Conservation (phyloP, 2,888 invertebrate species). For the Rhabditoides inermis region DNA sequence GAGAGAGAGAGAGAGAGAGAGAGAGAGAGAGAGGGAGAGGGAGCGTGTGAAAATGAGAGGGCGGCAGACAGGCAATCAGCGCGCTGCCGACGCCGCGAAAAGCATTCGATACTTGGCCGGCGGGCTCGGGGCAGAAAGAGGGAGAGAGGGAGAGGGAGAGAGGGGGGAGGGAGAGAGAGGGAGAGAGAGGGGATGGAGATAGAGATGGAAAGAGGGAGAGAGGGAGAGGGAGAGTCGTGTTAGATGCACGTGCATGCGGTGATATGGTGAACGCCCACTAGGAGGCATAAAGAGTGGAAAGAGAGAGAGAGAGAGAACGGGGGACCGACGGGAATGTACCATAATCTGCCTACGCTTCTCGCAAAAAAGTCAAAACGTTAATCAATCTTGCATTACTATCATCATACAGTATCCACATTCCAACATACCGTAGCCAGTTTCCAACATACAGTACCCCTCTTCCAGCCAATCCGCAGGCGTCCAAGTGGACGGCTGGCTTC, state of each 20-base stretch:
- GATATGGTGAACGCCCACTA: neutral
- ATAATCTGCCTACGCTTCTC: too few relatives aligned
- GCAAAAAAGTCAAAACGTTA: too few relatives aligned
- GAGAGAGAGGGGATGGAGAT: neutral
- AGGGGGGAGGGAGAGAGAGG: neutral
- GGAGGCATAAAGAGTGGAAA: neutral
- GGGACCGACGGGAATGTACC: too few relatives aligned
- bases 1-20: conserved; percentile 1
- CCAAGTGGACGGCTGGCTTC: conserved; percentile 51
- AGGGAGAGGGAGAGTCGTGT: neutral
- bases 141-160: neutral
- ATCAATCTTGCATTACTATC: too few relatives aligned
- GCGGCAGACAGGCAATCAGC: neutral
- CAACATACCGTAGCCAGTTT: too few relatives aligned
- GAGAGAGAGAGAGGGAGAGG: neutral
- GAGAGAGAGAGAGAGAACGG: neutral
- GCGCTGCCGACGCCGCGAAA: neutral
- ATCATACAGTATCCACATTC: too few relatives aligned
- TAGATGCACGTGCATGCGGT: neutral
- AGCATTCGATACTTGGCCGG: neutral
- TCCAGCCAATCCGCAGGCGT: conserved; percentile 43
- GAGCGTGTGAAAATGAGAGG: neutral
- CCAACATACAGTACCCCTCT: neutral
- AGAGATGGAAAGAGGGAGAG: conserved; percentile 1
- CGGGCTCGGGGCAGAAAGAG: neutral